Evolutionary conservation across 2,113 vertebrate genomes (phyloP), one percentile per base, ranked within the genome.

Genomic region (Rhinogobius similis): DNA sequence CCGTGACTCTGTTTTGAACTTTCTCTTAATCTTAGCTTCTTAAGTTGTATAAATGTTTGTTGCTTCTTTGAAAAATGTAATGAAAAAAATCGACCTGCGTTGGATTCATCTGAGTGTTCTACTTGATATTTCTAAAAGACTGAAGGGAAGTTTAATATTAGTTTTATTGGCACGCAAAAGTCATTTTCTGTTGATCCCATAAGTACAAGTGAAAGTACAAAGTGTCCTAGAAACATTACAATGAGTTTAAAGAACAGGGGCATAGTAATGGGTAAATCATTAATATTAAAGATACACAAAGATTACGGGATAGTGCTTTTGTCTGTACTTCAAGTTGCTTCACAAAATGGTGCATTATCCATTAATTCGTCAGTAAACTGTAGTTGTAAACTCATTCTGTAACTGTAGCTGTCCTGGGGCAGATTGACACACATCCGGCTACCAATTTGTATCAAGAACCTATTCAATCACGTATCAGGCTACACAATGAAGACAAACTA

Each of bases 1-100:
- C 76, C 78, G 67, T 77, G 78, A 79, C 72, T 80, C 86, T 79
- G 79, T 50, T 79, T 80, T 90, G 82, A 88, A 86, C 81, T 81
- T 75, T 82, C 68, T 76, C 64, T 73, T 78, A 68, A 62, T 65
- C 83, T 56, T 79, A 58, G 21, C 23, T 14, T 26, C 23, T 55
- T 26, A 13, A 3, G 52, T 26, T 23, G 11, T 24, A 14, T 55
- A 55, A 55, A 55, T 55, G 52, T 55, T 55, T 14, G 21, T 14
- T 14, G 52, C 21, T 52, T 26, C 23, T 50, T 55, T 14, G 23
- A 26, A 26, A 26, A 24, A 26, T 24, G 13, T 24, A 53, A 53
- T 53, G 21, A 53, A 55, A 26, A n/a, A 55, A 26, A 55, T 26
- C 23, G 24, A 26, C 12, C 46, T 20, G 20, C 13, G 11, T 4